phyloP scores from a whole-genome alignment of 23 tunicate genomes.

The Clavelina lepadiformis region DNA sequence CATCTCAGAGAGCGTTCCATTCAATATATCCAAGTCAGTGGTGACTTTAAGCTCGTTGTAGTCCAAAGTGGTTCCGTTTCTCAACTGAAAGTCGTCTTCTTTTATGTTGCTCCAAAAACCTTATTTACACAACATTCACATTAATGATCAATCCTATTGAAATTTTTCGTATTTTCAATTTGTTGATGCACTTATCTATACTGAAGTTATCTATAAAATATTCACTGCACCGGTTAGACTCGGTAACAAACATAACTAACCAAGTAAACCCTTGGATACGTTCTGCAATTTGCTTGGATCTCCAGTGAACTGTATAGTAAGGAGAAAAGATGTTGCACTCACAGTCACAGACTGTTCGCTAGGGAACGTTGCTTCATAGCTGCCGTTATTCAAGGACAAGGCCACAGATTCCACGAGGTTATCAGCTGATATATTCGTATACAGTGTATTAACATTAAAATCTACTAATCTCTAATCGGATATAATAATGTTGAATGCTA shows the following conservation, averaged over 20 bases:
- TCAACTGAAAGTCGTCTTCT: constrained; percentile 57
- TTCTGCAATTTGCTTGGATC: not conserved
- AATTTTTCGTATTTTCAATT: too few species aligned
- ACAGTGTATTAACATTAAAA: too few species aligned
- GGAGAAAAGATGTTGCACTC: not conserved
- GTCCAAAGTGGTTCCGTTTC: constrained; percentile 54
- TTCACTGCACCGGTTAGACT: too few species aligned
- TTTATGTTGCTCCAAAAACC: constrained; percentile 34
- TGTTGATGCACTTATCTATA: too few species aligned
- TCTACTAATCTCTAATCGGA: too few species aligned
- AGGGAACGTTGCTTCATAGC: constrained; percentile 11
- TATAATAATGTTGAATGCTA: too few species aligned
- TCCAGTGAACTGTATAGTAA: constrained; percentile 17
- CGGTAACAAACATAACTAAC: constrained; percentile 3
- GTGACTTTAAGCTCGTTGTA: constrained; percentile 26
- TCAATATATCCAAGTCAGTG: constrained; percentile 36
- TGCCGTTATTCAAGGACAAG: constrained; percentile 6
- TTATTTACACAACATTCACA: too few species aligned
- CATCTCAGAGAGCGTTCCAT: constrained; percentile 42
- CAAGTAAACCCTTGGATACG: constrained; percentile 15
- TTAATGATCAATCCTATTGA: too few species aligned
- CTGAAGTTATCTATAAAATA: too few species aligned
- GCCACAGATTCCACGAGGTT: constrained; percentile 6
- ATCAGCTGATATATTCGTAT: not conserved
- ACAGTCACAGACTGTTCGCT: constrained; percentile 4